Percentiles rank a stretch among this genome's conserved stretches.
Evolutionary conservation across 2,797 vertebrate genomes (phyloP).

Genomic region (Smutsia temminckii): DNA sequence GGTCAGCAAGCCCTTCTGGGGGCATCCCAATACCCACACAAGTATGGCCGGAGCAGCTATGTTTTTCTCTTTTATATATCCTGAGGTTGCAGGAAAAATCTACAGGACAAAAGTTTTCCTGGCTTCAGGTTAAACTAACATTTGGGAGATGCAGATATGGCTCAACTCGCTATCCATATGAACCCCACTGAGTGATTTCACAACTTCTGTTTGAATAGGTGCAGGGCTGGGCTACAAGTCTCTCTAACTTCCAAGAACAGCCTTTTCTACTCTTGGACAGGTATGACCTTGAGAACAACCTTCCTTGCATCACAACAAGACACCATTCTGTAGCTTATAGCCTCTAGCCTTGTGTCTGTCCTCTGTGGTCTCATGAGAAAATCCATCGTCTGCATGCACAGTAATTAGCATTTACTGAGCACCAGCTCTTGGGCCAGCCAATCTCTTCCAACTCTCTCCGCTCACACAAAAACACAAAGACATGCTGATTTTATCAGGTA

Average conservation of each 20-base stretch:
- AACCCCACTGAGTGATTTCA: not conserved
- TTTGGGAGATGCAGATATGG: not conserved
- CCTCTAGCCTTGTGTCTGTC: not conserved
- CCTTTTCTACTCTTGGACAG: not conserved
- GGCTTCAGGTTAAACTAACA: not conserved
- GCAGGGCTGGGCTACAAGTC: not conserved
- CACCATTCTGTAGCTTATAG: not conserved
- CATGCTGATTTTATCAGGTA: not conserved
- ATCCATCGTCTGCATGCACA: not conserved
- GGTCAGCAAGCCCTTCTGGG: not conserved
- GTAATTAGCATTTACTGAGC: not conserved
- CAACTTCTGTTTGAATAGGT: not conserved
- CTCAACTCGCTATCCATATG: too few species aligned
- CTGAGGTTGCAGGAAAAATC: not conserved
- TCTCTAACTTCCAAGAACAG: not conserved
- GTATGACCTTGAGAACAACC: not conserved
- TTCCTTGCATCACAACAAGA: not conserved
- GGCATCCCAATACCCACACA: not conserved
- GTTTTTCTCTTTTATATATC: not conserved
- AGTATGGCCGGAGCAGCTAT: not conserved
- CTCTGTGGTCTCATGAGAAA: not conserved
- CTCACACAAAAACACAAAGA: too few species aligned
- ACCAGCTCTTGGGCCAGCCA: not conserved
- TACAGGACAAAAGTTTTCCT: not conserved
- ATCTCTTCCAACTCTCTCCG: not conserved